Conservation (phyloP, 2,113 vertebrate genomes). For the Nannospalax galili region DNA sequence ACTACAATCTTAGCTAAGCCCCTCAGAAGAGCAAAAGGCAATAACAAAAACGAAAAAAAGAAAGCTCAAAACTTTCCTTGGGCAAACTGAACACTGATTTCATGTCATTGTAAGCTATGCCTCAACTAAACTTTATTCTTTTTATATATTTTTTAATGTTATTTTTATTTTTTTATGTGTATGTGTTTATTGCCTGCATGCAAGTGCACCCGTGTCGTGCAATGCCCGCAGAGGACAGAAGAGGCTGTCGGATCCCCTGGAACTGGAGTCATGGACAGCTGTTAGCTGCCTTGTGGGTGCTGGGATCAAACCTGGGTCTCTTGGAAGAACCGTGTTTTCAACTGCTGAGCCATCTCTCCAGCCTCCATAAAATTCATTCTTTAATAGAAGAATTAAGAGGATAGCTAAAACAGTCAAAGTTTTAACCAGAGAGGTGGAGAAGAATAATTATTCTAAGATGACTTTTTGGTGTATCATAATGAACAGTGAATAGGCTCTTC, state of each 20-base stretch:
- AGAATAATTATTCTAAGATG: constrained; percentile 27
- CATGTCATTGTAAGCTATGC: constrained; percentile 54
- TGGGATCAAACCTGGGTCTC: too few species aligned
- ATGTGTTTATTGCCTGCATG: too few species aligned
- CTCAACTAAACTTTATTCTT: constrained; percentile 77
- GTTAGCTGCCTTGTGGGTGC: too few species aligned
- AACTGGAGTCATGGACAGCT: too few species aligned
- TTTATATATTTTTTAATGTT: too few species aligned
- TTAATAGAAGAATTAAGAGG: constrained; percentile 72
- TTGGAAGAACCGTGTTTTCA: too few species aligned
- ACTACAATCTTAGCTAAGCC: constrained; percentile 28
- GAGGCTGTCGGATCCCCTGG: too few species aligned
- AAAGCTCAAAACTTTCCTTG: constrained; percentile 55
- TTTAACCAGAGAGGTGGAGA: neutral
- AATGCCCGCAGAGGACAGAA: too few species aligned
- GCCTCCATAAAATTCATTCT: too few species aligned
- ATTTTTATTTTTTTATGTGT: too few species aligned
- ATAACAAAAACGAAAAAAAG: constrained; percentile 15
- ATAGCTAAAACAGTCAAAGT: constrained; percentile 63
- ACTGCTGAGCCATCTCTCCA: too few species aligned
- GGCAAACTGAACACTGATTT: constrained; percentile 74
- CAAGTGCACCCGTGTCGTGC: too few species aligned
- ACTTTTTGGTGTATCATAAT: constrained; percentile 18
- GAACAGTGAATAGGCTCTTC: constrained; percentile 20
- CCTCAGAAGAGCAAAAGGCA: constrained; percentile 58